These are phyloP conservation scores for Tapirus terrestris DNA, from an alignment of 2,113 vertebrate genomes.

Conservation along the genomic window DNA sequence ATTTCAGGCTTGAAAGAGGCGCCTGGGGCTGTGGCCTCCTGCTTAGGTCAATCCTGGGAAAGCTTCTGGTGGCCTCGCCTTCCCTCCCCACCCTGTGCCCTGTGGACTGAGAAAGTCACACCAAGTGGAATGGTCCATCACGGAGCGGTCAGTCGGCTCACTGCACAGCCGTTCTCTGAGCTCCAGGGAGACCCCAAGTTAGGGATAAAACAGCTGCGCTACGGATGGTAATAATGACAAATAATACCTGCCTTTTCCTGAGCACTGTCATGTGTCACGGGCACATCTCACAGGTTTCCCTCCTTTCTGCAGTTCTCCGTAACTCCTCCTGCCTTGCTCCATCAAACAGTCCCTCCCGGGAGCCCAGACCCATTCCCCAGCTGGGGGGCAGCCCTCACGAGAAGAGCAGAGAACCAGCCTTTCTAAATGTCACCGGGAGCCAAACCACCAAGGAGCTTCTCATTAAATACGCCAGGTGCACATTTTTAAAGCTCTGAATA, in stretches of 20 bases:
- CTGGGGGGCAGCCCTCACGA: not conserved
- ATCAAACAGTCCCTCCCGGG: no score
- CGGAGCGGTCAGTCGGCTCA: fast-evolving
- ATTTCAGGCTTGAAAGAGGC: not conserved
- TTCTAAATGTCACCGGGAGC: constrained; percentile 84
- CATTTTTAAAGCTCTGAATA: constrained; percentile 79
- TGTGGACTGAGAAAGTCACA: not conserved
- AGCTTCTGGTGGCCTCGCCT: not conserved
- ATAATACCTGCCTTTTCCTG: not conserved
- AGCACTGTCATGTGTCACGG: fast-evolving
- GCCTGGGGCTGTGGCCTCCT: not conserved
- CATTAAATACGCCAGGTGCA: constrained; percentile 82
- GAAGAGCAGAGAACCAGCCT: not conserved
- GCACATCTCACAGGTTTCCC: not conserved
- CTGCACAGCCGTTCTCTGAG: not conserved
- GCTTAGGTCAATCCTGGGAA: not conserved
- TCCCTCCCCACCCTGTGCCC: not conserved
- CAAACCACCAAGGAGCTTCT: constrained; percentile 78
- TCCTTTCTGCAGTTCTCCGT: not conserved
- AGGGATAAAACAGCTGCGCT: not conserved
- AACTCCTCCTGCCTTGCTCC: not conserved
- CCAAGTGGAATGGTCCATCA: not conserved
- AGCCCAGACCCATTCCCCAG: not conserved
- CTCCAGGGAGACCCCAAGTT: not conserved
- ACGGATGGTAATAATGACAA: not conserved